Evolutionary conservation across 2,888 invertebrate genomes (phyloP), one percentile per base, ranked within the genome.

Genomic region (Resseliella maxima): DNA sequence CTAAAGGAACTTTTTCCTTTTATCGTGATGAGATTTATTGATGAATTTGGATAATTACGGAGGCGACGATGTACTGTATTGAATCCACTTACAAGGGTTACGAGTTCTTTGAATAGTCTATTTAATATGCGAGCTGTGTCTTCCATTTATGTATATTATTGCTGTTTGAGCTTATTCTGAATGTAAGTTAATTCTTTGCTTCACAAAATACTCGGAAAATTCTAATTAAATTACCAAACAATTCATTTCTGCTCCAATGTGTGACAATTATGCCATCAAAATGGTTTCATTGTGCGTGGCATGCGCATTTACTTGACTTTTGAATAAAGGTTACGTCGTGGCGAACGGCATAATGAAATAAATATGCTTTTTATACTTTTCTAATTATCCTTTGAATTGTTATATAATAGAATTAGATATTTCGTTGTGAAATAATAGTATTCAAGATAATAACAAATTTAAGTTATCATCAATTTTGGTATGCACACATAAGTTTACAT

Each of bases 221-320:
- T 72, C 72, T 72, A 31, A 72, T 72, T 72, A 72, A 72, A 72
- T 72, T 72, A 72, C 15, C 31, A 15, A 18, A 72, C 72, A 31
- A 27, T 72, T n/a, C n/a, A 10, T 15, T 31, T 2, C n/a, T 18
- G 31, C 3, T 72, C 1, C 6, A 18, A n/a, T 31, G 12, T 31
- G 72, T 72, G 72, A 72, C 72, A 72, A 72, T 72, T 72, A 72
- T 27, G 35, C 72, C 31, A 72, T 72, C 31, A 31, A 31, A 18
- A 24, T 24, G n/a, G 72, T 12, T 27, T 12, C n/a, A 15, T 31
- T 35, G 35, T 72, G 35, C 72, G 15, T 72, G n/a, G 27, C 35
- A 72, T 5, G 31, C 35, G 27, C 72, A 72, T 72, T 31, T 72
- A 72, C 35, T 72, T 18, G 72, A 5, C n/a, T 3, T 72, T 31